Base-by-base conservation (phyloP, 2,113 vertebrate species). In the Callospermophilus lateralis region DNA sequence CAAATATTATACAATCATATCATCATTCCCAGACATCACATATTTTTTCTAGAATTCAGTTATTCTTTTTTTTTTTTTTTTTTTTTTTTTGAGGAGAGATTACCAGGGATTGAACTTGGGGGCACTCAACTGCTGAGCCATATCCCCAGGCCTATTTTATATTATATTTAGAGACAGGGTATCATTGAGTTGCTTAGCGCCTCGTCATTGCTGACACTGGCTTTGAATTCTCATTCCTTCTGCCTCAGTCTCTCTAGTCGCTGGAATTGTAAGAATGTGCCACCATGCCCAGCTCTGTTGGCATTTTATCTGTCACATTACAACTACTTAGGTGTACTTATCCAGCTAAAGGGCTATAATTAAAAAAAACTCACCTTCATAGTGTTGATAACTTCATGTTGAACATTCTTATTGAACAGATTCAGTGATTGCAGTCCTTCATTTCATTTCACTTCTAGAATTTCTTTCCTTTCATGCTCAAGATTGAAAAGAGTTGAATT, bases 321-420 rank as follows among this genome's bases (percentile, higher is more conserved):
- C 72, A 65, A 87, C 32, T 37, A 45, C 30, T 61, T 7, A 48
- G 42, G 6, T 42, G 2, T 65, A 63, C n/a, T 90, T 42, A 89
- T 28, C 8, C 39, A 11, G 42, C 77, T 6, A 58, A 68, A 88
- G 94, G 89, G 30, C 1, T 22, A 2, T 45, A 68, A 65, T 24
- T 74, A 13, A 61, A 39, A 61, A 39, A 74, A 94, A 94, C 70
- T 48, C 8, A 6, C 6, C 32, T 94, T 83, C 16, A 72, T 85
- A 73, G 28, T 37, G 39, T 76, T 45, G 22, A 26, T 48, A 51
- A 30, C 11, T 81, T 15, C 48, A 26, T 93, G 6, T 32, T 19
- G 4, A 6, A 0, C 0, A 30, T 1, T 48, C 11, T 55, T 7
- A 0, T 32, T 24, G 61, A 78, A 48, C 72, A 68, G 34, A 8